Conservation (phyloP, 2,888 invertebrate species). For the Melinaea marsaeus region DNA sequence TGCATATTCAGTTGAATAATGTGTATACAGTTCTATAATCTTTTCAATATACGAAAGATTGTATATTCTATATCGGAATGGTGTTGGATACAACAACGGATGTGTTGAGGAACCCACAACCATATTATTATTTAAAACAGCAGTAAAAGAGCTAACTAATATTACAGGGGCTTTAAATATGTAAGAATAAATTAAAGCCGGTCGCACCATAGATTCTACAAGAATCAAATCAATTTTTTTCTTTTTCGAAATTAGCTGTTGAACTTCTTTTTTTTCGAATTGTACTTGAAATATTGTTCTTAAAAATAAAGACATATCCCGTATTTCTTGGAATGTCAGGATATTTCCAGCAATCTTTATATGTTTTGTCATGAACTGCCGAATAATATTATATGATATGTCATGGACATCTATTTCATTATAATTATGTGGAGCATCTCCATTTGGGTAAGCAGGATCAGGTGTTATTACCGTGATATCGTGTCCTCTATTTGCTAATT, state of each 20-base stretch:
- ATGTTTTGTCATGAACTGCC: background rate
- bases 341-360: background rate
- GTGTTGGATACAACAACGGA: slow-evolving; percentile 38
- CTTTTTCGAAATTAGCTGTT: slow-evolving; percentile 30
- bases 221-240: slow-evolving; percentile 44
- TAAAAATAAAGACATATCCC: slow-evolving; percentile 11
- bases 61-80: slow-evolving; percentile 29
- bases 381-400: slow-evolving; percentile 34
- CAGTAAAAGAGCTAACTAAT: slow-evolving; percentile 45
- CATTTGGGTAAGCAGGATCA: slow-evolving; percentile 50
- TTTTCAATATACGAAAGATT: slow-evolving; percentile 37
- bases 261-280: slow-evolving; percentile 27
- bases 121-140: slow-evolving; percentile 29
- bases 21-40: slow-evolving; percentile 22
- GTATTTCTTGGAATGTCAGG: too few relatives aligned
- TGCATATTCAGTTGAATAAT: slow-evolving; percentile 16
- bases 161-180: slow-evolving; percentile 48
- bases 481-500: slow-evolving; percentile 63
- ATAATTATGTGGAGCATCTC: slow-evolving; percentile 46
- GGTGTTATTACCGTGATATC: slow-evolving; percentile 61
- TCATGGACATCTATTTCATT: slow-evolving; percentile 55
- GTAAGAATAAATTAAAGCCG: slow-evolving; percentile 41
- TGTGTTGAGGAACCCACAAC: slow-evolving; percentile 40
- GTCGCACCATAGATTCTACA: slow-evolving; percentile 38
- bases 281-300: slow-evolving; percentile 31